Evolutionary conservation across 2,113 vertebrate species (phyloP), one percentile per base, ranked within the genome.

Genomic region (Sitta europaea): DNA sequence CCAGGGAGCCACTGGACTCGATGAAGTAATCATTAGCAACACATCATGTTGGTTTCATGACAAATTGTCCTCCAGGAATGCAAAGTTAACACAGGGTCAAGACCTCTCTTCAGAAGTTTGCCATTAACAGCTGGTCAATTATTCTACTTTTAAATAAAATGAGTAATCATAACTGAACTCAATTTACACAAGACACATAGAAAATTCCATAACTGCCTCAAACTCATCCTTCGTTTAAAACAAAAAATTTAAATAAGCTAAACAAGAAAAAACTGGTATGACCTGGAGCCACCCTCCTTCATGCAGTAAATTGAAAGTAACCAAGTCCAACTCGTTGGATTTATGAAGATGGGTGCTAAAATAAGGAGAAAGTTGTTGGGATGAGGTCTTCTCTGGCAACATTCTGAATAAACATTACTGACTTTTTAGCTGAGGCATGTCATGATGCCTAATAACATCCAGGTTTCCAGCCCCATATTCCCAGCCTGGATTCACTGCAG

Each of bases 161-260:
- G 15, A 63, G 33, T 16, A 74, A 63, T 53, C 12, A 2, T 45
- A 62, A 62, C 20, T 12, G 51, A 94, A 83, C 51, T 83, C 63
- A 67, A 55, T 77, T 93, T 88, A 63, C 22, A 73, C 31, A 57
- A 81, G 53, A 36, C 48, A 74, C 61, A 36, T 0, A 20, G 27
- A 91, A 96, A 58, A 91, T 61, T 73, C 63, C 3, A 0, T 7
- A 72, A 66, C 66, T 80, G 87, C 43, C 93, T 89, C 88, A 84
- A 89, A 93, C 86, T 94, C 43, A 84, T 80, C 70, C 53, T 84
- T 92, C 43, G 86, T 76, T 88, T 95, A 73, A 88, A 97, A 65
- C 23, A 91, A 55, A 89, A 93, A 25, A 27, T 91, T 94, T 28
- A 74, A 86, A 63, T 14, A 58, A 83, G 20, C 23, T 82, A 66